A percentile compares a stretch with the other conserved stretches of the same genome.
These are phyloP conservation scores for Junonia oenone DNA, from an alignment of 2,888 invertebrate genomes.

Conservation along the genomic window DNA sequence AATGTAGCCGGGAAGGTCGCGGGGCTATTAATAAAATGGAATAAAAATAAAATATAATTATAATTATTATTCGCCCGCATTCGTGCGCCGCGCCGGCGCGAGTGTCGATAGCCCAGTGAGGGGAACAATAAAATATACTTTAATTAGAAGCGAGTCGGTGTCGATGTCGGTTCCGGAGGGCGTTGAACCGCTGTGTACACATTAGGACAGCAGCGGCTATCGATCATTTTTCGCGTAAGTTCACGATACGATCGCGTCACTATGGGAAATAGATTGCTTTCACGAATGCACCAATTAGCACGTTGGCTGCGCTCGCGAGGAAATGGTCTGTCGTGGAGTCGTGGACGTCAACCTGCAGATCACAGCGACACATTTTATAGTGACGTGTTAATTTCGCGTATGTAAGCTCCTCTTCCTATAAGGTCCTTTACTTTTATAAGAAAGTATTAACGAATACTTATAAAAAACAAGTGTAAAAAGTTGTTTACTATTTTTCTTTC, in stretches of 20 bases:
- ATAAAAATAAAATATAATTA: constrained; percentile 73
- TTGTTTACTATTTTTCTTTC: no score
- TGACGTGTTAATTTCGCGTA: background rate
- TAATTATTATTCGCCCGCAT: constrained; percentile 77
- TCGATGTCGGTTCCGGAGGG: constrained; percentile 37
- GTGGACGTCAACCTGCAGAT: background rate
- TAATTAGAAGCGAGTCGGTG: constrained; percentile 59
- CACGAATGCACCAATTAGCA: constrained; percentile 14
- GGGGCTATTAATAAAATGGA: constrained; percentile 54
- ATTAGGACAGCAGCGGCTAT: constrained; percentile 39
- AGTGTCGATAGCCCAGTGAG: constrained; percentile 42
- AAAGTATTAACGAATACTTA: no score
- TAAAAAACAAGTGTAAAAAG: no score
- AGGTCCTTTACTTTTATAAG: no score
- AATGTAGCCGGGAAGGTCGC: constrained; percentile 46
- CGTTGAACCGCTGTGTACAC: constrained; percentile 41
- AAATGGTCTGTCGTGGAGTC: constrained; percentile 6
- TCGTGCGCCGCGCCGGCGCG: constrained; percentile 61
- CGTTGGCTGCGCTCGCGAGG: background rate
- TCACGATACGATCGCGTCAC: constrained; percentile 31
- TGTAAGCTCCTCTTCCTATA: background rate
- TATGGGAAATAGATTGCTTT: constrained; percentile 27
- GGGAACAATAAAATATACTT: constrained; percentile 77
- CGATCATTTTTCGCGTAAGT: constrained; percentile 42
- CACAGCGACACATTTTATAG: background rate